These are phyloP conservation scores for Machaerirhynchus nigripectus DNA, from an alignment of 2,113 vertebrate genomes.

Conservation along the genomic window DNA sequence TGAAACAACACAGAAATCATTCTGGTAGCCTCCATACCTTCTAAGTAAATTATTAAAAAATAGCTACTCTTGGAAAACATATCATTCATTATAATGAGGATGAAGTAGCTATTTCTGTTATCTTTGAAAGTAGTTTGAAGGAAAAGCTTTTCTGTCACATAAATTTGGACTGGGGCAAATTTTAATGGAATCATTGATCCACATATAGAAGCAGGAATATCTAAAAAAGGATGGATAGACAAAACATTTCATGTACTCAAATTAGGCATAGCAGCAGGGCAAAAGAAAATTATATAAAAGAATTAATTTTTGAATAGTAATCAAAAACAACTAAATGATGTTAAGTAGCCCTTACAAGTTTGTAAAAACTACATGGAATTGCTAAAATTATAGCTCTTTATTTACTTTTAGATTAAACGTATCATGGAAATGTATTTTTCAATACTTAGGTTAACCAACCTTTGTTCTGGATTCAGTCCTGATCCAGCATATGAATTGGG, in stretches of 20 bases:
- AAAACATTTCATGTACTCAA: neutral
- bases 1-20: neutral
- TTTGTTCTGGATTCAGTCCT: neutral
- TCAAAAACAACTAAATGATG: neutral
- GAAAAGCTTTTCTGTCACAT: neutral
- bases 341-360: neutral
- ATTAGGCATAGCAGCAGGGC: neutral
- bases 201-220: neutral
- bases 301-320: neutral
- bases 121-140: neutral
- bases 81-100: neutral
- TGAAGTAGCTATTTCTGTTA: neutral
- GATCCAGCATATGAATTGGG: neutral
- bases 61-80: neutral
- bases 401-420: neutral
- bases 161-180: neutral
- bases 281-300: neutral
- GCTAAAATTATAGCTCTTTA: neutral
- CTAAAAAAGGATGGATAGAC: neutral
- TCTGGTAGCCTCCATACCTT: neutral
- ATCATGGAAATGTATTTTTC: neutral
- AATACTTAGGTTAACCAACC: neutral
- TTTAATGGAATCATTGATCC: neutral
- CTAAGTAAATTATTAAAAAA: neutral
- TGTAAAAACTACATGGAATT: neutral